Conservation (phyloP, 2,113 vertebrate genomes). For the Perca flavescens region DNA sequence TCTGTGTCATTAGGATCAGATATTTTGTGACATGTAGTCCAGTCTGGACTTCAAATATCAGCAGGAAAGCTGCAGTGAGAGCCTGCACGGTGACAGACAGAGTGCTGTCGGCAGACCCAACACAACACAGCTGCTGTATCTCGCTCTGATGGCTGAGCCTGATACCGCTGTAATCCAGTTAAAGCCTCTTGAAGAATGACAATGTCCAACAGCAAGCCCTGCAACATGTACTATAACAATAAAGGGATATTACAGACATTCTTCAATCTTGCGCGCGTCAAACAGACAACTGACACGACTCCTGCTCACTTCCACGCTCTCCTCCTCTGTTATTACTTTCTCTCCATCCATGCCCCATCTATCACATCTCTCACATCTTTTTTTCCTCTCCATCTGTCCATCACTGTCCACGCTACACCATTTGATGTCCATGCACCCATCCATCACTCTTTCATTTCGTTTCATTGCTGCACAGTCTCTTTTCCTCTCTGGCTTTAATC, state of each 20-base stretch:
- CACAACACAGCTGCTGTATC: slow-evolving; percentile 68
- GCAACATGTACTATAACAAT: slow-evolving; percentile 76
- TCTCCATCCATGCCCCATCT: slow-evolving; percentile 38
- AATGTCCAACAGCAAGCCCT: slow-evolving; percentile 70
- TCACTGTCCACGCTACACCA: slow-evolving; percentile 59
- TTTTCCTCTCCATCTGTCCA: slow-evolving; percentile 57
- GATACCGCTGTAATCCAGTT: slow-evolving; percentile 77
- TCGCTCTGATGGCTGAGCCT: slow-evolving; percentile 70
- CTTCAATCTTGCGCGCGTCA: slow-evolving; percentile 54
- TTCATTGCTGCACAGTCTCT: slow-evolving; percentile 31
- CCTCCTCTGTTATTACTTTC: slow-evolving; percentile 58
- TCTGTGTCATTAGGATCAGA: slow-evolving; percentile 8
- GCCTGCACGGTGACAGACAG: slow-evolving; percentile 48
- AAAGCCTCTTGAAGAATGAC: slow-evolving; percentile 79
- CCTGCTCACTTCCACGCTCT: slow-evolving; percentile 28
- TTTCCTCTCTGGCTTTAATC: slow-evolving; percentile 45
- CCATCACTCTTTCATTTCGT: slow-evolving; percentile 56
- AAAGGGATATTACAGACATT: slow-evolving; percentile 81
- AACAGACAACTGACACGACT: slow-evolving; percentile 43
- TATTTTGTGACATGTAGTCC: slow-evolving; percentile 14
- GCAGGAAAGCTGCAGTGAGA: slow-evolving; percentile 35
- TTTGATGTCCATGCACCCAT: slow-evolving; percentile 51
- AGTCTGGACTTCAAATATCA: slow-evolving; percentile 29
- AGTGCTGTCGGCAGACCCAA: slow-evolving; percentile 49
- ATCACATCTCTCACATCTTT: slow-evolving; percentile 11